A percentile compares a stretch with the other conserved stretches of the same genome.
These are phyloP conservation scores for Lytechinus pictus DNA, from an alignment of 35 echinoderm and acorn worm genomes.

Conservation along the genomic window DNA sequence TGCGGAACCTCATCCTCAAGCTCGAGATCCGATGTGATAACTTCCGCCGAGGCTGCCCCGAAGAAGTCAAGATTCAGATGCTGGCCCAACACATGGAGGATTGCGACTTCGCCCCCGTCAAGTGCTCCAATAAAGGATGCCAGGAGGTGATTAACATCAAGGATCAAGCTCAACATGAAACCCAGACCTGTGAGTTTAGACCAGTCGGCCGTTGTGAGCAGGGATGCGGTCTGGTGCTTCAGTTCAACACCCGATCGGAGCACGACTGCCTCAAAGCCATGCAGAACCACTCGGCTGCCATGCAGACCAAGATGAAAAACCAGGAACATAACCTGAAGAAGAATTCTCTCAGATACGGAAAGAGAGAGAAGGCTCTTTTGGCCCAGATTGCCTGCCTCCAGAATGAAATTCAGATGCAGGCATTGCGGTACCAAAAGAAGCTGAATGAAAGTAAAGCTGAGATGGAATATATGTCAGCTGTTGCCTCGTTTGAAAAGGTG, in stretches of 20 bases:
- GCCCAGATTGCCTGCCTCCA: constrained; percentile 93
- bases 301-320: constrained; percentile 86
- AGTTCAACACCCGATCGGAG: constrained; percentile 65
- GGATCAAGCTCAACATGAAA: constrained; percentile 88
- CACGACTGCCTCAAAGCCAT: constrained; percentile 94
- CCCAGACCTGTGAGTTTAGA: constrained; percentile 79
- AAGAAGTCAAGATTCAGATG: constrained; percentile 88
- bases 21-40: constrained; percentile 96
- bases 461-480: constrained; percentile 85
- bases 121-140: constrained; percentile 94
- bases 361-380: constrained; percentile 92
- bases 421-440: constrained; percentile 92
- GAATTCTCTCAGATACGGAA: constrained; percentile 73
- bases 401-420: constrained; percentile 99
- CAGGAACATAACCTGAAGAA: constrained; percentile 94
- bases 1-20: constrained; percentile 95
- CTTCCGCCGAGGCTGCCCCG: constrained; percentile 78
- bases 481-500: constrained; percentile 80
- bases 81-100: constrained; percentile 88
- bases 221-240: constrained; percentile 87
- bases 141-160: constrained; percentile 84
- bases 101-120: constrained; percentile 85
- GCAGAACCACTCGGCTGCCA: constrained; percentile 62
- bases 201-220: constrained; percentile 88
- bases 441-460: constrained; percentile 94